Evolutionary conservation across 2,888 invertebrate genomes (phyloP).

Genomic region (Meteorus colon): DNA sequence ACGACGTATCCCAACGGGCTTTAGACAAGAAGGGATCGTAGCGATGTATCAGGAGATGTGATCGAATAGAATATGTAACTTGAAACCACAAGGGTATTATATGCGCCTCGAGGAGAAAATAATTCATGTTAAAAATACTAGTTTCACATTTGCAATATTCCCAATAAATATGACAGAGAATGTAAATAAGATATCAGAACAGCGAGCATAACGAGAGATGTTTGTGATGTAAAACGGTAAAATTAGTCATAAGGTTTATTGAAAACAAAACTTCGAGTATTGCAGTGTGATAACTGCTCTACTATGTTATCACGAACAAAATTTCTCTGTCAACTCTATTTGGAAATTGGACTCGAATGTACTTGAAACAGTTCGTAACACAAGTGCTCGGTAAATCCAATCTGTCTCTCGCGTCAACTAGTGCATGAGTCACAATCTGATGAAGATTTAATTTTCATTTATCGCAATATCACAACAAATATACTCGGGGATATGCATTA

Average conservation of each 20-base stretch:
- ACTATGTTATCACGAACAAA: constrained; percentile 30
- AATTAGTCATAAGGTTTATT: constrained; percentile 40
- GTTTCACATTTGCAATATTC: not conserved
- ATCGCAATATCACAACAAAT: constrained; percentile 15
- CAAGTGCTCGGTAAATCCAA: constrained; percentile 40
- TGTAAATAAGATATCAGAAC: not conserved
- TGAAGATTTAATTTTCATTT: constrained; percentile 39
- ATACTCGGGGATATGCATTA: not conserved
- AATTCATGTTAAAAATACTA: not conserved
- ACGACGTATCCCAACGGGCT: constrained; percentile 36
- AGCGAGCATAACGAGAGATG: not conserved
- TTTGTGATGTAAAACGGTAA: constrained; percentile 34
- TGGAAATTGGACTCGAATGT: not conserved
- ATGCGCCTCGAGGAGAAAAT: constrained; percentile 14
- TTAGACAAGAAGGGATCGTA: constrained; percentile 25
- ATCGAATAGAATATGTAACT: constrained; percentile 37
- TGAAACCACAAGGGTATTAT: constrained; percentile 14
- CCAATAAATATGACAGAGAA: not conserved
- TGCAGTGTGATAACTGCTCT: constrained; percentile 45
- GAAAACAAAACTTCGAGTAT: constrained; percentile 37
- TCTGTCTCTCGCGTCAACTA: constrained; percentile 39
- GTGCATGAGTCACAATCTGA: constrained; percentile 31
- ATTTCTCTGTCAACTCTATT: constrained; percentile 38
- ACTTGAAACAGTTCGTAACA: constrained; percentile 63
- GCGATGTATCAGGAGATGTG: constrained; percentile 29